These are phyloP conservation scores for Pseudomugil gertrudae DNA, from an alignment of 2,797 vertebrate species.

Conservation along the genomic window DNA sequence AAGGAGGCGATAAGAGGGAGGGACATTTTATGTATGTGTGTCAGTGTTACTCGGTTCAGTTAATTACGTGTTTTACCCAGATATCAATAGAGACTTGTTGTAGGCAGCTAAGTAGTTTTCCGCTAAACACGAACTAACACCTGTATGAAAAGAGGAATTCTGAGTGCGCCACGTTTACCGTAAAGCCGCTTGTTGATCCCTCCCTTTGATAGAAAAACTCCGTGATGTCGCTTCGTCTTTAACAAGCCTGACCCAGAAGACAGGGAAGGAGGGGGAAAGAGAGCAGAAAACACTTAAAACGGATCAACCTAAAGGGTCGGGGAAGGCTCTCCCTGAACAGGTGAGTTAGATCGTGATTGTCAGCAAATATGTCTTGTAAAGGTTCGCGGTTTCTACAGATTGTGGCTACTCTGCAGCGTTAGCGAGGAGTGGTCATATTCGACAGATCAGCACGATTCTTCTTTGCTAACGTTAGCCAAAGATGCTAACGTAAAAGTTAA, in stretches of 20 bases:
- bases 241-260: constrained; percentile 75
- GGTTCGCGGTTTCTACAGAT: constrained; percentile 4
- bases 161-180: constrained; percentile 64
- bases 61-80: not conserved
- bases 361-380: not conserved
- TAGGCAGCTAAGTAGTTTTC: not conserved
- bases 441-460: constrained; percentile 56
- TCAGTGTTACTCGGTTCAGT: not conserved
- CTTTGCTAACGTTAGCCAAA: constrained; percentile 52
- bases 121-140: constrained; percentile 20
- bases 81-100: not conserved
- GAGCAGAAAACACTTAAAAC: constrained; percentile 47
- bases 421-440: constrained; percentile 81
- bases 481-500: constrained; percentile 51
- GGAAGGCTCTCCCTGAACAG: constrained; percentile 38
- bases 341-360: constrained; percentile 48
- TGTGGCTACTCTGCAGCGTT: constrained; percentile 70
- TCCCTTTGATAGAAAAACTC: constrained; percentile 69
- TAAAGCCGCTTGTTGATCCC: constrained; percentile 62
- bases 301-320: constrained; percentile 45
- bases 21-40: not conserved
- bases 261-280: constrained; percentile 64
- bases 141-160: constrained; percentile 48
- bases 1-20: constrained; percentile 45
- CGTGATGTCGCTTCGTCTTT: constrained; percentile 70